Percentiles rank a stretch among this genome's conserved stretches.
These are phyloP conservation scores for Hirudinaria manillensis DNA, from an alignment of 2,888 invertebrate species.

Conservation along the genomic window DNA sequence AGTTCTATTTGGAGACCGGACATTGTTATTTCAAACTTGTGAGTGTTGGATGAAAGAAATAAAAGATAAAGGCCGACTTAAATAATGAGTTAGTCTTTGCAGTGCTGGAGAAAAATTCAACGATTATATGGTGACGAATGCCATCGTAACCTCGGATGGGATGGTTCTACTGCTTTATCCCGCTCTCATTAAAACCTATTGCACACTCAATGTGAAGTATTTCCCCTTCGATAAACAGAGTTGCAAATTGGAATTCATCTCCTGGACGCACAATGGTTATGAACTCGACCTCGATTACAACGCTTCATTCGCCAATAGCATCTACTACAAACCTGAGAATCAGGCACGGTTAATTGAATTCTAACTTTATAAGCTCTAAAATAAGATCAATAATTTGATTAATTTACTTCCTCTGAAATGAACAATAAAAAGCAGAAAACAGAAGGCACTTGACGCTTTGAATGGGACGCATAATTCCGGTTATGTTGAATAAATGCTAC, in stretches of 20 bases:
- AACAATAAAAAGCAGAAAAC: too few species aligned
- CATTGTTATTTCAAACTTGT: slow-evolving; percentile 46
- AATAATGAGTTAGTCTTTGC: neutral
- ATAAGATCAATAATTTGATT: too few species aligned
- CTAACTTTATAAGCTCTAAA: neutral
- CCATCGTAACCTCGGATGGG: slow-evolving; percentile 55
- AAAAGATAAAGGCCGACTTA: neutral
- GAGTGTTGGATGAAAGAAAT: slow-evolving; percentile 32
- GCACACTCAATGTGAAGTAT: slow-evolving; percentile 56
- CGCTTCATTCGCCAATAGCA: slow-evolving; percentile 37
- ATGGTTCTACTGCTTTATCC: slow-evolving; percentile 57
- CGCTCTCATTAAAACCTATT: slow-evolving; percentile 56
- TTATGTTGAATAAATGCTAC: too few species aligned
- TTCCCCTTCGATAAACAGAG: slow-evolving; percentile 58
- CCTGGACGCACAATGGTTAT: slow-evolving; percentile 57
- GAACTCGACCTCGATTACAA: slow-evolving; percentile 46
- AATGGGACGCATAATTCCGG: too few species aligned
- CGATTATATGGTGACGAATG: slow-evolving; percentile 53
- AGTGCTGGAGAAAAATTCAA: slow-evolving; percentile 43
- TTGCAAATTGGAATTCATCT: slow-evolving; percentile 56
- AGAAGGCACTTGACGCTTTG: too few species aligned
- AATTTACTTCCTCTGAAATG: too few species aligned
- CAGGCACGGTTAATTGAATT: slow-evolving; percentile 59
- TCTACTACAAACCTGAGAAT: slow-evolving; percentile 71
- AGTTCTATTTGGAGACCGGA: slow-evolving; percentile 44